Evolutionary conservation across 2,888 invertebrate species (phyloP), one percentile per base, ranked within the genome.

Genomic region (Athrips mouffetella): DNA sequence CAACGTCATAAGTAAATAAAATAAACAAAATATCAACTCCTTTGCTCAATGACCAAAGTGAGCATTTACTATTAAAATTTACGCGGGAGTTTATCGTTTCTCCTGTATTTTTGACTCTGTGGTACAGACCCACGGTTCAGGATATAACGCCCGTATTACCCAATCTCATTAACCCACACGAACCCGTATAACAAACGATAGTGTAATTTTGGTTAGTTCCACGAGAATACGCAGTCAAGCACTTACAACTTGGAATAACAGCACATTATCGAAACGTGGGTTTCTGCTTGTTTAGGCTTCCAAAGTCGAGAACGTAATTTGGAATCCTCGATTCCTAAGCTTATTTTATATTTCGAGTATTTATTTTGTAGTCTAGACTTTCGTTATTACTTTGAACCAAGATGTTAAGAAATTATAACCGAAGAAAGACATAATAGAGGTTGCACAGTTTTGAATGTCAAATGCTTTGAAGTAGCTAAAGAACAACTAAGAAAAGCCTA

Each of bases 151-250:
- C 37, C 37, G 21, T 21, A 21, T 21, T 21, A 25, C 40, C 40
- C 40, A 11, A 40, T 40, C 40, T 40, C 40, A 25, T 40, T 40
- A 25, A 37, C 37, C 37, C 37, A 11, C 20, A 37, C 21, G 18
- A 21, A 18, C 37, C 37, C 18, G n/a, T 21, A 11, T 37, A 21
- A 37, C 37, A n/a, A 37, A 40, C 40, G 23, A 40, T 40, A 40
- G 25, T 25, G 40, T 25, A 40, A 25, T 23, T 40, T 40, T 40
- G 25, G 25, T 40, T 40, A 40, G 25, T 25, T 40, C 11, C 40
- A 40, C 25, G 23, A 15, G 40, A 40, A 40, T 40, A 40, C 25
- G 25, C 40, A 40, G 23, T 25, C 40, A 40, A 15, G 25, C 25
- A 40, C 25, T 40, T 15, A 13, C 5, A 25, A 40, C 25, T 40